Base-by-base conservation (phyloP, 30 jellyfish, hydroid and myxozoan species). In the Pelagia noctiluca region DNA sequence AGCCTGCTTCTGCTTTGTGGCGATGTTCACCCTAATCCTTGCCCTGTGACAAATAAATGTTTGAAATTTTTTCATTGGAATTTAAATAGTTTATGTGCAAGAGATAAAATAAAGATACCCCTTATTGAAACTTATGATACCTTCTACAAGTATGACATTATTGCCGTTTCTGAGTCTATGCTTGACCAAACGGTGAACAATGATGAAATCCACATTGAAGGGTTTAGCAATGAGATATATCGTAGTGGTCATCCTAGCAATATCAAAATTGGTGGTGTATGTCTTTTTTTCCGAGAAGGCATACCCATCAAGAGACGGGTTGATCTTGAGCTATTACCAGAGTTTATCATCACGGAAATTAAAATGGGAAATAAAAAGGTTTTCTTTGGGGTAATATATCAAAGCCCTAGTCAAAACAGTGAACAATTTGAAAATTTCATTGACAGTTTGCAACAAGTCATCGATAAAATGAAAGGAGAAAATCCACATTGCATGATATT, bases 261-360 rank as follows among this genome's bases (percentile, higher is more conserved):
- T n/a, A n/a, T n/a, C n/a, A n/a, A 62, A 79, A 62, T 48, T 62
- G 90, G 83, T 47, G 83, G 83, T n/a, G 75, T 79, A 46, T 63
- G 90, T 63, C 82, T 79, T 53, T 79, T 29, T 66, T 62, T 79
- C 63, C 83, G 82, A 37, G 74, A 79, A 47, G 90, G 90, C 71
- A 30, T 79, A 62, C 83, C 82, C 61, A 62, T 63, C 75, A 79
- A 79, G 82, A 23, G 90, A 79, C 35, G 74, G 36, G 35, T 52
- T 63, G 83, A 63, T 60, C 90, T 62, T 23, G 82, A 62, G 63
- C 75, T 47, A 22, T 66, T 79, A 28, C 83, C 49, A 35, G 80
- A 76, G 34, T 38, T 76, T 2, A 62, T 76, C 48, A 37, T 76
- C 2, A 62, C 24, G 42, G 90, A 63, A 79, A 79, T 78, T 38